A percentile compares a stretch with the other conserved stretches of the same genome.
phyloP scores from a whole-genome alignment of 2,888 invertebrate genomes.

The Malacosoma neustria region DNA sequence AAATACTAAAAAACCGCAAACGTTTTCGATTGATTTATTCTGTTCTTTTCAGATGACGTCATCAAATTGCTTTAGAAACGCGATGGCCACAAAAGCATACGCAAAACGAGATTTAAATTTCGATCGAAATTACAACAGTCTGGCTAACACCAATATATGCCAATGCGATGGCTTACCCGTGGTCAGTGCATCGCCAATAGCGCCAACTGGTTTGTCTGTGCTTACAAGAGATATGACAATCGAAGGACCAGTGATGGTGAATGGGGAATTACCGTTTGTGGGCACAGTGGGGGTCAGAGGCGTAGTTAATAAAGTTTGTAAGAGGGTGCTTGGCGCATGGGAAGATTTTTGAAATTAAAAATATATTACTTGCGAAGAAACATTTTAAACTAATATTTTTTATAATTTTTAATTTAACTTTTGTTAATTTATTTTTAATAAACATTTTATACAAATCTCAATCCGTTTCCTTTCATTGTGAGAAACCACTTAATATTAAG shows the following conservation, averaged over 20 bases:
- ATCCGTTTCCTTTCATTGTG: too few species aligned
- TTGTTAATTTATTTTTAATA: too few species aligned
- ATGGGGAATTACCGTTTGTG: background rate
- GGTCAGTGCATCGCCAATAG: constrained; percentile 16
- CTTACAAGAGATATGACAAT: background rate
- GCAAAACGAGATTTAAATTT: background rate
- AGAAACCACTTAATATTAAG: too few species aligned
- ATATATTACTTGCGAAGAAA: too few species aligned
- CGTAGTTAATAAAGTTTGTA: background rate
- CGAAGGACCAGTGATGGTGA: background rate
- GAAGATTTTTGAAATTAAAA: too few species aligned
- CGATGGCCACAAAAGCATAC: background rate
- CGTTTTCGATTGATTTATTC: too few species aligned
- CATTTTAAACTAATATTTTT: too few species aligned
- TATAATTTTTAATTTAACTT: too few species aligned
- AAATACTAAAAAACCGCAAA: too few species aligned
- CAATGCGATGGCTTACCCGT: constrained; percentile 15
- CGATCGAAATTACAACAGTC: background rate
- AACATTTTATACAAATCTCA: too few species aligned
- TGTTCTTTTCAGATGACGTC: background rate
- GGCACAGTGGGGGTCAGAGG: background rate
- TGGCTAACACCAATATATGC: background rate
- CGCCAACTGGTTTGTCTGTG: background rate
- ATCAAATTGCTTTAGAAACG: background rate
- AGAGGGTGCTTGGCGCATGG: too few species aligned